Conservation (phyloP, 2,113 vertebrate genomes). For the Nanger granti region DNA sequence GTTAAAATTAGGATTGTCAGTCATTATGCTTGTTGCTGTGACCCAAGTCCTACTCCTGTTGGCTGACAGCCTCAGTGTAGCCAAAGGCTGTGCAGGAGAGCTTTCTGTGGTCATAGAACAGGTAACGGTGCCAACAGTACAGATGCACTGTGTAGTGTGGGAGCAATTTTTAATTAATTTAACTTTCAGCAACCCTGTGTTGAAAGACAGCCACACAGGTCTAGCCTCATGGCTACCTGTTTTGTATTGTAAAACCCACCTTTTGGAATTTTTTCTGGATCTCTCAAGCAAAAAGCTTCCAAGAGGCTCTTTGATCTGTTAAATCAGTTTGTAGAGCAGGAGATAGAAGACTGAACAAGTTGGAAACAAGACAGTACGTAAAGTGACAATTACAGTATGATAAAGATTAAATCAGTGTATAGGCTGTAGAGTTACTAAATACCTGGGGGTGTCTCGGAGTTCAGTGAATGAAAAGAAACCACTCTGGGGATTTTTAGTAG, state of each 20-base stretch:
- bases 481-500: neutral
- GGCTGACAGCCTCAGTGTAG: neutral
- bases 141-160: neutral
- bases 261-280: neutral
- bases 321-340: neutral
- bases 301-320: neutral
- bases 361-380: neutral
- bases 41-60: neutral
- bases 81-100: neutral
- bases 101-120: neutral
- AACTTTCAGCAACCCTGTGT: neutral
- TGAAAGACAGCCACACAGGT: neutral
- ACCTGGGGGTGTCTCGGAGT: neutral
- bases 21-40: neutral
- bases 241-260: neutral
- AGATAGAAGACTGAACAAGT: conserved; percentile 1
- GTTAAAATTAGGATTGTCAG: neutral
- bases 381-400: neutral
- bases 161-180: conserved; percentile 15
- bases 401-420: neutral
- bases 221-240: neutral
- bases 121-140: neutral
- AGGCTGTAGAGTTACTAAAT: neutral
- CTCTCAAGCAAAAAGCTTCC: neutral
- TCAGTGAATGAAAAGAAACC: conserved; percentile 15